A percentile compares a stretch with the other conserved stretches of the same genome.
Evolutionary conservation across 1,140 invertebrate genomes (phyloP).

Genomic region (Kradibia gibbosae): DNA sequence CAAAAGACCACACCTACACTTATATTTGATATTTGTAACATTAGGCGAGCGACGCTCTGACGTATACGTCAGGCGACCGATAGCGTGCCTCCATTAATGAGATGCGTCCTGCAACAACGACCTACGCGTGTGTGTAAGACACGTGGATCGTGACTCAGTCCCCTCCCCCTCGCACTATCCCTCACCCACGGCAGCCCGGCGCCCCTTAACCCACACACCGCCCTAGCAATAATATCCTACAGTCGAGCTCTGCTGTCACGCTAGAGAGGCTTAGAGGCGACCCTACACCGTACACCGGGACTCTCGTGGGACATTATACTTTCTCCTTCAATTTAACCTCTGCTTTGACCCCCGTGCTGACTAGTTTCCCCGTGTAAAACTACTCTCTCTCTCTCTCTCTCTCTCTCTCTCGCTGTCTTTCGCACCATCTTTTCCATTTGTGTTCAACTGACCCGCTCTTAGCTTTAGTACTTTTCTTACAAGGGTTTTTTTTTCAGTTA

Average conservation of each 20-base stretch:
- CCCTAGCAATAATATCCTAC: conserved; percentile 44
- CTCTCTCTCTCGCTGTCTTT: too few relatives aligned
- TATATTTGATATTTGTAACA: conserved; percentile 55
- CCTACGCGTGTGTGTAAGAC: conserved; percentile 45
- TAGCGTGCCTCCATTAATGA: conserved; percentile 49
- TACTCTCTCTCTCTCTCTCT: too few relatives aligned
- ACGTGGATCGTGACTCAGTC: conserved; percentile 54
- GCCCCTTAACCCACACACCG: background rate
- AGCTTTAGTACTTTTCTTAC: too few relatives aligned
- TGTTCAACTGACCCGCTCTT: too few relatives aligned
- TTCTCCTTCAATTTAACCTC: conserved; percentile 14
- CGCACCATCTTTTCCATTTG: too few relatives aligned
- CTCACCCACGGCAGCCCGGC: too few relatives aligned
- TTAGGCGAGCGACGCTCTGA: conserved; percentile 2
- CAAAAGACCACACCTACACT: background rate
- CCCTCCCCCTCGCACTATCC: conserved; percentile 37
- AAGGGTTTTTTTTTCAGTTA: too few relatives aligned
- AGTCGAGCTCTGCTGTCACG: conserved; percentile 10
- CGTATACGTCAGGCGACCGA: conserved; percentile 9
- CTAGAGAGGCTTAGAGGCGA: conserved; percentile 20
- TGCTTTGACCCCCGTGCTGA: too few relatives aligned
- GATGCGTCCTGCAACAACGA: conserved; percentile 42
- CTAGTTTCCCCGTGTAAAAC: too few relatives aligned
- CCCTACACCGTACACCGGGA: conserved; percentile 45
- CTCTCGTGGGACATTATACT: conserved; percentile 45